Conservation (phyloP, 1,140 invertebrate genomes). For the Harlomillsia oculata region DNA sequence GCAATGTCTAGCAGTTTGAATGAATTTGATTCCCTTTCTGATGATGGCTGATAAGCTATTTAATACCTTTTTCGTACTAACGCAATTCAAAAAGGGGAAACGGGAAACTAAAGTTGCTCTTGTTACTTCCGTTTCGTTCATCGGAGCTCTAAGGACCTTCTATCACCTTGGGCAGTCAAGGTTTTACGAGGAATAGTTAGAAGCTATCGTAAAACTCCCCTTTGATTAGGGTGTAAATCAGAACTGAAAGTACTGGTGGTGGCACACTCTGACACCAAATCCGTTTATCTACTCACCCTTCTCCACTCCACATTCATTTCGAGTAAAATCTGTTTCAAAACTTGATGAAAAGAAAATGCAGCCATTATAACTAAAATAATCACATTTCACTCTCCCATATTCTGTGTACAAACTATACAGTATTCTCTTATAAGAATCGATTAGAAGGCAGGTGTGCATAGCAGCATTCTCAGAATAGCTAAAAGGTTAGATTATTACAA, state of each 20-base stretch:
- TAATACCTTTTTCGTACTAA: background rate
- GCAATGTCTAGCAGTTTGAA: background rate
- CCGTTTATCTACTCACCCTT: background rate
- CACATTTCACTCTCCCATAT: background rate
- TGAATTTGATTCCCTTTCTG: too few relatives aligned
- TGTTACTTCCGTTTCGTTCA: constrained; percentile 21
- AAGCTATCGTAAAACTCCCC: constrained; percentile 22
- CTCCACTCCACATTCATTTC: background rate
- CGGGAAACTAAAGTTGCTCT: background rate
- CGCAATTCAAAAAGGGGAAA: background rate
- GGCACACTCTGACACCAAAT: background rate
- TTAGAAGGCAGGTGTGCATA: too few relatives aligned
- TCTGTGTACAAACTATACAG: too few relatives aligned
- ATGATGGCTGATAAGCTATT: too few relatives aligned
- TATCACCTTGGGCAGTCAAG: constrained; percentile 12
- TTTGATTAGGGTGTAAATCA: constrained; percentile 28
- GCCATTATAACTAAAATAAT: too few relatives aligned
- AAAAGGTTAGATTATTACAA: too few relatives aligned
- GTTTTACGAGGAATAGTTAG: constrained; percentile 19
- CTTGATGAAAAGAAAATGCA: too few relatives aligned
- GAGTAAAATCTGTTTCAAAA: too few relatives aligned
- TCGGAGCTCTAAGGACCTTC: constrained; percentile 21
- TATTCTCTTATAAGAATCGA: too few relatives aligned
- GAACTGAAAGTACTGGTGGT: constrained; percentile 11
- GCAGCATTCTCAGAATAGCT: too few relatives aligned